Evolutionary conservation across 1,140 invertebrate species (phyloP), one percentile per base, ranked within the genome.

Genomic region (Tribolium castaneum): DNA sequence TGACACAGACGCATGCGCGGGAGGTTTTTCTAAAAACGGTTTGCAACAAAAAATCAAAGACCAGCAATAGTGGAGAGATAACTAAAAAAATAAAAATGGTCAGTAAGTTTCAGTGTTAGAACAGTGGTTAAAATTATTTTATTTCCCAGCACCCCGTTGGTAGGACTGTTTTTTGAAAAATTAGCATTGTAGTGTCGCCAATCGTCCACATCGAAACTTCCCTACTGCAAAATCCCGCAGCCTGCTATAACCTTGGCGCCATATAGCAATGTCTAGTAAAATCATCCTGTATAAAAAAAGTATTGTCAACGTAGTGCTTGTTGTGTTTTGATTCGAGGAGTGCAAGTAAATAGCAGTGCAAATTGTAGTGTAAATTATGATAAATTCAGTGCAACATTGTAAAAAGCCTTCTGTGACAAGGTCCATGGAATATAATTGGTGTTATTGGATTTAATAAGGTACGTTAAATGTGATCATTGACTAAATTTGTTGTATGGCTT

Each of bases 221-320:
- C 30, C 59, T 12, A 12, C 54, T 59, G 7, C 16, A 1, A 59
- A 59, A 14, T 30, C 19, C 54, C 54, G 54, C 25, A 66, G 34
- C 59, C 30, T 35, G 59, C 30, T 66, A 66, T 66, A 66, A 66
- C 59, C 59, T 66, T 66, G 59, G 59, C 59, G 59, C 59, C 30
- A 34, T 13, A 35, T 30, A 35, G 30, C 30, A 66, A 35, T 25
- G 59, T 2, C 56, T 30, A 35, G 59, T 66, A 62, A 30, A 66
- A 66, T 66, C 30, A 66, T 66, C 10, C 59, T 35, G 59, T 66
- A 66, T 35, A 66, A 66, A 66, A n/a, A 59, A 66, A 66, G 7
- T 14, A 12, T 66, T 35, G 25, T 34, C 30, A 35, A 35, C 59
- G 12, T 66, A 34, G 59, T 35, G 30, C 13, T 66, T 39, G 30